Base-by-base conservation (phyloP, 1,140 invertebrate genomes). In the Cyrtorhinus lividipennis region DNA sequence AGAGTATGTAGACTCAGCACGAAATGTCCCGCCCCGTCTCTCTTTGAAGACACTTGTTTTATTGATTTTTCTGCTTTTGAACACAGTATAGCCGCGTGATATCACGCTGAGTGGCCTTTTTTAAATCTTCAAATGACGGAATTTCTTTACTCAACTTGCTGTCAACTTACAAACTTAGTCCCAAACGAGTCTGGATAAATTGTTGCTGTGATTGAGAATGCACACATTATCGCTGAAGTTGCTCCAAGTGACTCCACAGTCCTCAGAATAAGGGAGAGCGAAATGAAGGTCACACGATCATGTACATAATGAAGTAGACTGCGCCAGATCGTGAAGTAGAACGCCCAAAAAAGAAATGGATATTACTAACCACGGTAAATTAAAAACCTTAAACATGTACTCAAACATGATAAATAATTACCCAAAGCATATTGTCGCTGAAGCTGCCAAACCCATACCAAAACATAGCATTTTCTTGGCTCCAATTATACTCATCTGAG, bases 151-250 rank as follows among this genome's bases (percentile, higher is more conserved):
- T n/a, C n/a, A n/a, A n/a, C n/a, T n/a, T n/a, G n/a, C n/a, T n/a
- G n/a, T n/a, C n/a, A n/a, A 73, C 72, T 74, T 74, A 82, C 81
- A 70, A 86, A 81, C 53, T 81, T 77, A 1, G 81, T 80, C 0
- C 80, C 78, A 2, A 86, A 77, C 44, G 76, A 73, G 13, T 78
- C 72, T 1, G 82, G 81, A 70, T 85, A 85, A 64, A 79, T 76
- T 59, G 76, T 73, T 10, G 83, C 81, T 22, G 82, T 77, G 23
- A 85, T 80, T 5, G 82, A 80, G 70, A 84, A 85, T 30, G 77
- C 74, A 26, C 81, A 77, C 5, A 83, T 83, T 12, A 83, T 72
- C 63, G 82, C 81, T 0, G 80, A 79, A 1, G 83, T 81, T 53
- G 80, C 76, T 5, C 82, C 83, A 20, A 81, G 65, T 2, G 82